A percentile compares a stretch with the other conserved stretches of the same genome.
These are phyloP conservation scores for Semaprochilodus insignis DNA, from an alignment of 2,797 vertebrate species.

Conservation along the genomic window DNA sequence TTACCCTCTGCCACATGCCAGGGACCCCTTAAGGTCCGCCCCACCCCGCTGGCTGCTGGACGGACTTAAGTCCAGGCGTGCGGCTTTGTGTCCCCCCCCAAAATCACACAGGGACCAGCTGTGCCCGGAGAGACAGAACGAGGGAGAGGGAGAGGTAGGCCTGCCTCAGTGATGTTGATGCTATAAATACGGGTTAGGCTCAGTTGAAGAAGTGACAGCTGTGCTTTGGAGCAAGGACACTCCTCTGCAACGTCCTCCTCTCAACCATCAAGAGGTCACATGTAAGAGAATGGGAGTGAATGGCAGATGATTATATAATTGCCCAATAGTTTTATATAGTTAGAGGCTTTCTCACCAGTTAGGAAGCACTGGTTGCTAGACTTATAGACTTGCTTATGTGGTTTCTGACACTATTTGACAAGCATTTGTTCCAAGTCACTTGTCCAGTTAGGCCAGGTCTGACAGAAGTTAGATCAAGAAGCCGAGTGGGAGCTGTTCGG, in stretches of 20 bases:
- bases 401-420: no score
- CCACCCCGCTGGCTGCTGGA: constrained; percentile 77
- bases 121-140: constrained; percentile 74
- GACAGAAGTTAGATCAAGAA: no score
- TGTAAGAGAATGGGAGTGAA: not conserved
- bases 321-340: not conserved
- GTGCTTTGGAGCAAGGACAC: constrained; percentile 80
- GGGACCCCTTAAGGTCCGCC: constrained; percentile 74
- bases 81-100: constrained; percentile 79
- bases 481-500: no score
- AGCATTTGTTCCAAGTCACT: no score
- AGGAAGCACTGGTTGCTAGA: not conserved
- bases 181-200: constrained; percentile 83
- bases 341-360: not conserved
- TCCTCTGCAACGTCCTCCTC: constrained; percentile 66
- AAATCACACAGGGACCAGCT: constrained; percentile 85
- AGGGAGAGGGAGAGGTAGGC: constrained; percentile 55
- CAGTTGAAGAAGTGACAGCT: constrained; percentile 83
- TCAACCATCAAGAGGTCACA: constrained; percentile 66
- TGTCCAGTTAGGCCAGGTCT: no score
- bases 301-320: not conserved
- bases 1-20: constrained; percentile 65
- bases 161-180: constrained; percentile 77
- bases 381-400: no score
- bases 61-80: constrained; percentile 67